A percentile compares a stretch with the other conserved stretches of the same genome.
Conservation (phyloP, 2,797 vertebrate species). For the Sebastolobus altivelis region DNA sequence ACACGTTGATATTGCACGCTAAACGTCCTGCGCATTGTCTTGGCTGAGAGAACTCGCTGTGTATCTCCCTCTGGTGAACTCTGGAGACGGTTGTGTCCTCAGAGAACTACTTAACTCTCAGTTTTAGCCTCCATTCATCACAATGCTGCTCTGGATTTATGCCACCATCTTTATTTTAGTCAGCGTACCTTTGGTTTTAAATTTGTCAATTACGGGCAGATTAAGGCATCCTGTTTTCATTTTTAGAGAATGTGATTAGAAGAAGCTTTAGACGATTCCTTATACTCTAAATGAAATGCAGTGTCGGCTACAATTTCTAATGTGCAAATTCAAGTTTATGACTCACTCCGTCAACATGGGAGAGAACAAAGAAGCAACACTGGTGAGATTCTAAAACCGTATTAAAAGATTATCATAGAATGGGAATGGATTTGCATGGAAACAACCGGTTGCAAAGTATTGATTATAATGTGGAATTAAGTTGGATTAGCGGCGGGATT, state of each 20-base stretch:
- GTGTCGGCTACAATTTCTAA: not conserved
- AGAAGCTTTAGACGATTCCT: constrained; percentile 13
- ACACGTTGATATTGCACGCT: no score
- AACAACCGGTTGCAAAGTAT: constrained; percentile 52
- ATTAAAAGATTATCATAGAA: constrained; percentile 66
- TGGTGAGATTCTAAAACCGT: constrained; percentile 34
- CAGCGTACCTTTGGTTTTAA: constrained; percentile 22
- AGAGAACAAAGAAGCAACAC: constrained; percentile 30
- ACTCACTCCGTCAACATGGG: constrained; percentile 39
- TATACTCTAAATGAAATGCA: constrained; percentile 21
- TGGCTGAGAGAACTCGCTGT: constrained; percentile 2
- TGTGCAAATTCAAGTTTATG: constrained; percentile 34
- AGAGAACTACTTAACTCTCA: constrained; percentile 3
- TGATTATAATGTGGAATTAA: constrained; percentile 64
- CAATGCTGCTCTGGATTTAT: constrained; percentile 24
- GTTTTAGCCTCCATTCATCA: constrained; percentile 33
- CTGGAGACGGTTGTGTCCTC: constrained; percentile 5
- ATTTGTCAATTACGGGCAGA: constrained; percentile 1
- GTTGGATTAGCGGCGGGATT: constrained; percentile 60
- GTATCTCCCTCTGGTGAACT: not conserved
- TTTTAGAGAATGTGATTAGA: constrained; percentile 33
- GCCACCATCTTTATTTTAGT: constrained; percentile 5
- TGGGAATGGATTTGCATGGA: constrained; percentile 49
- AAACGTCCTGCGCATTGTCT: no score
- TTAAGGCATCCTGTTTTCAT: constrained; percentile 19